These are phyloP conservation scores for Dasyornis broadbenti DNA, from an alignment of 2,113 vertebrate species.

Conservation along the genomic window DNA sequence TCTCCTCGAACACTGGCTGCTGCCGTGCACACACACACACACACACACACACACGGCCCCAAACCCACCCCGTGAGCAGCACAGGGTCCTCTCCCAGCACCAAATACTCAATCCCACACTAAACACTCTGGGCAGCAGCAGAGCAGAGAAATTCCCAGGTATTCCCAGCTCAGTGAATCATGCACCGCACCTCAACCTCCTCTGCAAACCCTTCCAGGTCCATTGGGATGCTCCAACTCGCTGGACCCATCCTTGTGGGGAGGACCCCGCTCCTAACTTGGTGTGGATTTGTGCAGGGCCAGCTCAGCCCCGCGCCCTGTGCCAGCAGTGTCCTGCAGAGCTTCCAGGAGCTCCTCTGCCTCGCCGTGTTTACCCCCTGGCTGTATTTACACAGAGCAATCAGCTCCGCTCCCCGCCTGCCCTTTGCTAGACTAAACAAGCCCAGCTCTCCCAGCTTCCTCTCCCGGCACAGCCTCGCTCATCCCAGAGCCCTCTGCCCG, in stretches of 20 bases:
- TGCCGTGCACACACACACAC: neutral
- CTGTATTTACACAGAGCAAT: slow-evolving; percentile 31
- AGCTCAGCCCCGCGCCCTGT: neutral
- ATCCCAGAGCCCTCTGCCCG: neutral
- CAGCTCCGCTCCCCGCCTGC: neutral
- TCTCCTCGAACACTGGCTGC: neutral
- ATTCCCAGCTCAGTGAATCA: neutral
- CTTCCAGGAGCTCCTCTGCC: slow-evolving; percentile 3
- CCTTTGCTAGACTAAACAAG: slow-evolving; percentile 53
- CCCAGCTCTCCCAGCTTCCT: neutral
- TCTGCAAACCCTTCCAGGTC: neutral
- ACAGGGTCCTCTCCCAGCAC: neutral
- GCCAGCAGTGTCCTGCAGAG: neutral
- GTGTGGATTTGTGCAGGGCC: neutral
- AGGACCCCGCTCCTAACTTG: neutral
- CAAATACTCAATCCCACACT: neutral
- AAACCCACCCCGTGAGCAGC: neutral
- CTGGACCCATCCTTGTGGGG: neutral
- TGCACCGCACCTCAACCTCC: rapidly evolving
- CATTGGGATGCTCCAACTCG: neutral
- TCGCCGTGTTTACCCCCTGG: slow-evolving; percentile 12
- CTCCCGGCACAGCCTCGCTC: neutral
- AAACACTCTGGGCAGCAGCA: neutral
- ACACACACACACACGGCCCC: neutral
- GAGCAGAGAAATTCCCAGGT: neutral